A percentile compares a stretch with the other conserved stretches of the same genome.
Evolutionary conservation across 2,113 vertebrate genomes (phyloP).

Genomic region (Odocoileus hemionus): DNA sequence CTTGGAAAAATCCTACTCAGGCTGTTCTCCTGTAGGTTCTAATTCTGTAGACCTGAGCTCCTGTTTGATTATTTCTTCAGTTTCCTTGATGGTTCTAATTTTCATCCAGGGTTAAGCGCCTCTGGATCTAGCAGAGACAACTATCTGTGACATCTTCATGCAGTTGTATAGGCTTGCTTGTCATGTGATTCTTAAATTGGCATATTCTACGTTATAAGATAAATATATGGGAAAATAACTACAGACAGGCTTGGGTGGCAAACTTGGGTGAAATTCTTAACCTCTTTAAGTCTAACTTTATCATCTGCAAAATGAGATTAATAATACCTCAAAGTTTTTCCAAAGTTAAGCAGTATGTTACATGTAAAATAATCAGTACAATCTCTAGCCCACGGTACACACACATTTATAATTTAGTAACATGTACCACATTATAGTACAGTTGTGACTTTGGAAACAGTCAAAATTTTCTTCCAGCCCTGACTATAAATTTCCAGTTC

Average conservation of each 20-base stretch:
- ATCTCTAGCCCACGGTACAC: background rate
- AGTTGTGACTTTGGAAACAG: background rate
- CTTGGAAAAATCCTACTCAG: too few relatives aligned
- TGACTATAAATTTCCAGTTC: background rate
- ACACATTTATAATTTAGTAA: background rate
- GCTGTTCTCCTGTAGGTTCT: background rate
- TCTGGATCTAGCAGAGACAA: background rate
- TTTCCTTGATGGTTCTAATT: background rate
- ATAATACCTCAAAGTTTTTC: background rate
- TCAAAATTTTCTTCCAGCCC: background rate
- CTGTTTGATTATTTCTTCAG: background rate
- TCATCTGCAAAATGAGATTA: background rate
- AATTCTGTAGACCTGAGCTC: background rate
- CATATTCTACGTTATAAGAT: background rate
- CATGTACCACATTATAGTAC: background rate
- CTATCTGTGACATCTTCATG: background rate
- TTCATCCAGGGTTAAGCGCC: background rate
- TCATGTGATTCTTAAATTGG: background rate
- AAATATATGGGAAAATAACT: background rate
- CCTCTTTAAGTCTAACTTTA: background rate
- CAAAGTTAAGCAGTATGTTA: background rate
- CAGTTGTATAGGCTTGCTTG: background rate
- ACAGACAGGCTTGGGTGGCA: background rate
- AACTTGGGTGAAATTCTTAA: background rate
- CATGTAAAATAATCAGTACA: background rate